Conservation (phyloP, 2,113 vertebrate species). For the Alosa alosa region DNA sequence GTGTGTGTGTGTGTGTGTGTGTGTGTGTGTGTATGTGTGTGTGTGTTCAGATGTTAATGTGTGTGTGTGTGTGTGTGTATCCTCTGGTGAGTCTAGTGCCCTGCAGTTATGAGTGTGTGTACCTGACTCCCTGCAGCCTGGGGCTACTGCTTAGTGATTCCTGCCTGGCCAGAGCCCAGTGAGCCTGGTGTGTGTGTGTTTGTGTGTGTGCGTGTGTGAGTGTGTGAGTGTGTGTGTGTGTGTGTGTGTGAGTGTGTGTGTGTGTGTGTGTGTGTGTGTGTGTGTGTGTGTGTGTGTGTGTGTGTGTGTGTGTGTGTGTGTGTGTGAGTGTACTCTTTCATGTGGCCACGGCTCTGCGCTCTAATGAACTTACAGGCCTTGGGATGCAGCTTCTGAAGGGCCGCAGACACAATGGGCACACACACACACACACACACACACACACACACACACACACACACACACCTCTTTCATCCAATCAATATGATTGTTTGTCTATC, state of each 20-base stretch:
- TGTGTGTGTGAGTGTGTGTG: no score
- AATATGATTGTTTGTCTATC: conserved; percentile 29
- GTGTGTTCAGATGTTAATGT: no score
- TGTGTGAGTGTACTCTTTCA: no score
- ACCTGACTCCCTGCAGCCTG: conserved; percentile 71
- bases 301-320: no score
- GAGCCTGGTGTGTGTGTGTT: conserved; percentile 23
- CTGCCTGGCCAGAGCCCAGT: conserved; percentile 70
- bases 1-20: no score
- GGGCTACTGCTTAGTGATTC: conserved; percentile 78
- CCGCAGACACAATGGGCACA: conserved; percentile 66
- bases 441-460: no score
- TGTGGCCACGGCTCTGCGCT: conserved; percentile 53
- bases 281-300: background rate
- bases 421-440: conserved; percentile 57
- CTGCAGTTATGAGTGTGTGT: conserved; percentile 68
- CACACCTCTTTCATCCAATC: conserved; percentile 37
- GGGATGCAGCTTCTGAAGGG: conserved; percentile 73
- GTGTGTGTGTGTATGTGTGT: no score
- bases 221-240: background rate
- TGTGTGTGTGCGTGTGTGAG: no score
- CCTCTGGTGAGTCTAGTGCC: conserved; percentile 72
- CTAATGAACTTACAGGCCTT: conserved; percentile 78
- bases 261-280: no score
- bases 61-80: conserved; percentile 40